Base-by-base conservation (phyloP, 2,113 vertebrate species). In the Anas platyrhynchos region DNA sequence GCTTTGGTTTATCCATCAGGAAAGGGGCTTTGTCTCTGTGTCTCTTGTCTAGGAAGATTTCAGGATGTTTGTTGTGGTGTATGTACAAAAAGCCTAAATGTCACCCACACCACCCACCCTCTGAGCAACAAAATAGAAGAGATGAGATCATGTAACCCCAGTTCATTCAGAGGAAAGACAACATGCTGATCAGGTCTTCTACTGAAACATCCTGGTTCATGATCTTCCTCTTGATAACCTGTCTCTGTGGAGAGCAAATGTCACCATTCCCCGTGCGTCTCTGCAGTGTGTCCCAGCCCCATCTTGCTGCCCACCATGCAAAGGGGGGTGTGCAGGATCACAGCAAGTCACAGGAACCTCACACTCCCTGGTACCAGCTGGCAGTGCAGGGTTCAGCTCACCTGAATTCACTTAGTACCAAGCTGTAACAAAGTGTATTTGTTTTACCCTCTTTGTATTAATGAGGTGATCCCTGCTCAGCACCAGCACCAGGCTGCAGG, bases 311-410 rank as follows among this genome's bases (percentile, higher is more conserved):
- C 50, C 61, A 1, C 36, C 50, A 25, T 2, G 0, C 20, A 1
- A 16, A 86, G 55, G 13, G 15, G 73, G 4, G 14, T 1, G 34
- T 22, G 46, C 56, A 32, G 43, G 38, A 22, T 46, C 5, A 46
- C 15, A 67, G 79, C 83, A 27, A 0, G 0, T 3, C 18, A 31
- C 6, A 1, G 0, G 1, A 9, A 27, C 16, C 43, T 50, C 17
- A 2, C 1, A 0, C 41, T 55, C 23, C 29, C 7, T 32, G 23
- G 52, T 44, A 78, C 78, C 13, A 58, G 44, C 29, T 17, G 32
- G 17, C 56, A 66, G 6, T 3, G 36, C 34, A 46, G 44, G 13
- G 18, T 6, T 61, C 62, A 88, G 29, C 43, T 56, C 26, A 3
- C 5, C 4, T 36, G 9, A 29, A 55, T 55, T 67, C 26, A 12